These are phyloP conservation scores for Lampris incognitus DNA, from an alignment of 2,113 vertebrate genomes.

Conservation along the genomic window DNA sequence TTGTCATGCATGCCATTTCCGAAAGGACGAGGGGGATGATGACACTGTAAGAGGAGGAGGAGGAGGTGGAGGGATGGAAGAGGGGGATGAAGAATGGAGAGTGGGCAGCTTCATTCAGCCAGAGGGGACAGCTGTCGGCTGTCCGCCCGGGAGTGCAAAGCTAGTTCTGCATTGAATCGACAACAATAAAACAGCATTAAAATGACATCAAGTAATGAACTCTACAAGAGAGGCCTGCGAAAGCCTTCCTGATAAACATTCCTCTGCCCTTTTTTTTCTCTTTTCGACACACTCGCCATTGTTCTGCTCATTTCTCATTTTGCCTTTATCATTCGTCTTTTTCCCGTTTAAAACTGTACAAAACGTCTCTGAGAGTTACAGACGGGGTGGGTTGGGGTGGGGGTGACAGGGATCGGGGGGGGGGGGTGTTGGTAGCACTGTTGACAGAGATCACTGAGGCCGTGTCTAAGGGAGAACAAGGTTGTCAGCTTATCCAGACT, in stretches of 20 bases:
- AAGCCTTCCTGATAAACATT: slow-evolving; percentile 71
- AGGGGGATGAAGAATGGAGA: slow-evolving; percentile 39
- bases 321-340: slow-evolving; percentile 35
- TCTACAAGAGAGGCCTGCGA: slow-evolving; percentile 70
- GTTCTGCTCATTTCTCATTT: slow-evolving; percentile 45
- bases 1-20: slow-evolving; percentile 64
- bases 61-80: slow-evolving; percentile 34
- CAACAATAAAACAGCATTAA: slow-evolving; percentile 81
- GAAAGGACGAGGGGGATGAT: slow-evolving; percentile 17
- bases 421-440: slow-evolving; percentile 16
- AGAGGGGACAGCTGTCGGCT: slow-evolving; percentile 59
- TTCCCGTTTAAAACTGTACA: background rate
- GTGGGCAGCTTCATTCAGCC: slow-evolving; percentile 69
- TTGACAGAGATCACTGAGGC: slow-evolving; percentile 44
- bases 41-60: background rate
- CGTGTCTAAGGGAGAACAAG: slow-evolving; percentile 30
- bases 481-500: slow-evolving; percentile 81
- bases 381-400: slow-evolving; percentile 21
- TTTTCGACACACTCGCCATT: slow-evolving; percentile 56
- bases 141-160: slow-evolving; percentile 77
- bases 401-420: background rate
- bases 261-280: slow-evolving; percentile 72
- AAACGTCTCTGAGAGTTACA: slow-evolving; percentile 40
- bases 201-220: slow-evolving; percentile 82
- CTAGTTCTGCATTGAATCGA: slow-evolving; percentile 80